Evolutionary conservation across 2,797 vertebrate species (phyloP).

Genomic region (Amniataba percoides): DNA sequence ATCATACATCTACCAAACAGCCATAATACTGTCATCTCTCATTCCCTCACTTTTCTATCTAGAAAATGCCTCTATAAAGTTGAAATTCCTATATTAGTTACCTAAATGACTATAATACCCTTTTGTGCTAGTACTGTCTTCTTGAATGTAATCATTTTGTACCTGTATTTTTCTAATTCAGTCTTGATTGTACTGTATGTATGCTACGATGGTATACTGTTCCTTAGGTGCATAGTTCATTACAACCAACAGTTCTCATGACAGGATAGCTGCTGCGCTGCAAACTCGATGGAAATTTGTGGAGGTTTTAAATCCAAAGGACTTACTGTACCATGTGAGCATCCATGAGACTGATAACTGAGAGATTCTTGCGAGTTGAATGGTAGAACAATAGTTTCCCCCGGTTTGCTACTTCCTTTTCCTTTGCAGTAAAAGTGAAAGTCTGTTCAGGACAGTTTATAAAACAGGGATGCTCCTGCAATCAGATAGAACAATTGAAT

Average conservation of each 20-base stretch:
- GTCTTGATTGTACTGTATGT: conserved; percentile 87
- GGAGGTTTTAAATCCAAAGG: conserved; percentile 63
- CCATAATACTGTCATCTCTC: conserved; percentile 76
- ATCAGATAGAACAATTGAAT: conserved; percentile 78
- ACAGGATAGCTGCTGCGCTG: conserved; percentile 72
- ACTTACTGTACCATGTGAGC: conserved; percentile 66
- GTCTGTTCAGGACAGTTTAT: conserved; percentile 74
- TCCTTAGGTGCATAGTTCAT: conserved; percentile 79
- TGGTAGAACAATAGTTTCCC: conserved; percentile 63
- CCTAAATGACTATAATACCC: conserved; percentile 84
- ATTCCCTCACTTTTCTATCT: conserved; percentile 81
- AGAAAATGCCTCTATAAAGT: conserved; percentile 86
- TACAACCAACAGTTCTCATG: conserved; percentile 74
- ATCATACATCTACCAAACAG: conserved; percentile 76
- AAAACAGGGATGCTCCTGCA: conserved; percentile 79
- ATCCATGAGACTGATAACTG: conserved; percentile 61
- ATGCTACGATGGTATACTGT: conserved; percentile 83
- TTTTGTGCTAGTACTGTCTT: conserved; percentile 91
- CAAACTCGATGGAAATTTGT: conserved; percentile 63
- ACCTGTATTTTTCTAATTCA: conserved; percentile 92
- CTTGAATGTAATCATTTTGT: conserved; percentile 92
- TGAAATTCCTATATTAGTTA: conserved; percentile 87
- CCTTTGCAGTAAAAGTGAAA: conserved; percentile 72
- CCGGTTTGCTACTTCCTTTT: conserved; percentile 65
- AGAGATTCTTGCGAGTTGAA: conserved; percentile 71